A percentile compares a stretch with the other conserved stretches of the same genome.
Conservation (phyloP, 2,888 invertebrate species). For the Cheiracanthium punctorium region DNA sequence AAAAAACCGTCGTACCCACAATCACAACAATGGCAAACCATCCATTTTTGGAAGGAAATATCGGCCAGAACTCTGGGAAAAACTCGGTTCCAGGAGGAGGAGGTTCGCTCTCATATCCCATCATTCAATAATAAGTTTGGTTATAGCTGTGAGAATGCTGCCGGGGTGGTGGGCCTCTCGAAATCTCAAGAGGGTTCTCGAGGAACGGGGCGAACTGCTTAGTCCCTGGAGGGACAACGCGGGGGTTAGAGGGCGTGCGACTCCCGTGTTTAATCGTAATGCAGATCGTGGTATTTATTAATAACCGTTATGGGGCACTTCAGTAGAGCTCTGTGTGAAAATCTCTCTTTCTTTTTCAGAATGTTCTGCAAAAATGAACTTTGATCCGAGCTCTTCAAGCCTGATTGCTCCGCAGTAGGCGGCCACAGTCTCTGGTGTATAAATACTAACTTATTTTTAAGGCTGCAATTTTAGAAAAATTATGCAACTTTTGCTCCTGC, state of each 20-base stretch:
- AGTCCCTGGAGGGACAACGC: neutral
- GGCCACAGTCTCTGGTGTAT: too few relatives aligned
- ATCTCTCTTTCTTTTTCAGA: too few relatives aligned
- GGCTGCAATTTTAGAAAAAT: too few relatives aligned
- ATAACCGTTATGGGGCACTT: neutral
- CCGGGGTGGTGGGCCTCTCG: neutral
- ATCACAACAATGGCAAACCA: neutral
- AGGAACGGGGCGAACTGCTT: neutral
- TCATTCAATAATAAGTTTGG: too few relatives aligned
- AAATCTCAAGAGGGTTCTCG: neutral
- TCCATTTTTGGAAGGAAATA: too few relatives aligned
- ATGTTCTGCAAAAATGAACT: too few relatives aligned
- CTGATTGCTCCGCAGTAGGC: too few relatives aligned
- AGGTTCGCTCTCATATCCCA: neutral
- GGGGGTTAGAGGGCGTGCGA: conserved; percentile 54
- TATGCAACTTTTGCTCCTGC: too few relatives aligned
- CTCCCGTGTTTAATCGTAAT: neutral
- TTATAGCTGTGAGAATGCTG: neutral
- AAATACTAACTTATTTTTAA: too few relatives aligned
- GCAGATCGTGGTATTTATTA: neutral
- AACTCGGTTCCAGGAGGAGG: neutral
- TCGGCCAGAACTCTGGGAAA: conserved; percentile 1
- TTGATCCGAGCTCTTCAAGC: too few relatives aligned
- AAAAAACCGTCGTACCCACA: neutral
- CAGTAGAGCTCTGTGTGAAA: too few relatives aligned